Conservation (phyloP, 2,888 invertebrate species). For the Coenonympha glycerion region DNA sequence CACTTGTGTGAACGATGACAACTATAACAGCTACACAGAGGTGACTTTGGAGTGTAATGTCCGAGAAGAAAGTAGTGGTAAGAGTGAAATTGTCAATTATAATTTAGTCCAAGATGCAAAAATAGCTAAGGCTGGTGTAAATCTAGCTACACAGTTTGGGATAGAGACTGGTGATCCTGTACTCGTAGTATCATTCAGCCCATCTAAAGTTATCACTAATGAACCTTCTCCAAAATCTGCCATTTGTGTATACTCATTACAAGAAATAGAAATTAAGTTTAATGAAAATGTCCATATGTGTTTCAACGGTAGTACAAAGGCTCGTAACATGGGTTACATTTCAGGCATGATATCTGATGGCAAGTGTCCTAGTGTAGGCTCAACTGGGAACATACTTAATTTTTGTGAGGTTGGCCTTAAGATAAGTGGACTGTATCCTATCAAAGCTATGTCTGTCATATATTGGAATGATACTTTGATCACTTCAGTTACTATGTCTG, state of each 20-base stretch:
- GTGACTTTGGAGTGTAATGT: conserved; percentile 92
- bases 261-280: conserved; percentile 93
- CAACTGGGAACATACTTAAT: conserved; percentile 91
- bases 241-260: conserved; percentile 92
- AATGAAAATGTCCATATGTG: conserved; percentile 98
- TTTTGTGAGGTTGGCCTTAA: conserved; percentile 95
- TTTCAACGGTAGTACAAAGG: conserved; percentile 94
- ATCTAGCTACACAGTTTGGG: conserved; percentile 87
- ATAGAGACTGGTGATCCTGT: conserved; percentile 87
- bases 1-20: conserved; percentile 95
- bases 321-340: conserved; percentile 93
- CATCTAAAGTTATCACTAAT: conserved; percentile 90
- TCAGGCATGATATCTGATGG: conserved; percentile 94
- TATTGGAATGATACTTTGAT: conserved; percentile 87
- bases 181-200: conserved; percentile 91
- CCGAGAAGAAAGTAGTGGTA: conserved; percentile 73
- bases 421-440: conserved; percentile 91
- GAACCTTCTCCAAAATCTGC: conserved; percentile 90
- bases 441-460: conserved; percentile 83
- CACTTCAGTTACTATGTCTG: conserved; percentile 89
- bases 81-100: conserved; percentile 79
- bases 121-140: conserved; percentile 88
- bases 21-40: conserved; percentile 98
- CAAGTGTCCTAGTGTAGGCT: conserved; percentile 90
- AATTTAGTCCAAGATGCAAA: conserved; percentile 96